Percentiles rank a stretch among this genome's conserved stretches.
Evolutionary conservation across 1,140 invertebrate species (phyloP).

Genomic region (Streblospio benedicti): DNA sequence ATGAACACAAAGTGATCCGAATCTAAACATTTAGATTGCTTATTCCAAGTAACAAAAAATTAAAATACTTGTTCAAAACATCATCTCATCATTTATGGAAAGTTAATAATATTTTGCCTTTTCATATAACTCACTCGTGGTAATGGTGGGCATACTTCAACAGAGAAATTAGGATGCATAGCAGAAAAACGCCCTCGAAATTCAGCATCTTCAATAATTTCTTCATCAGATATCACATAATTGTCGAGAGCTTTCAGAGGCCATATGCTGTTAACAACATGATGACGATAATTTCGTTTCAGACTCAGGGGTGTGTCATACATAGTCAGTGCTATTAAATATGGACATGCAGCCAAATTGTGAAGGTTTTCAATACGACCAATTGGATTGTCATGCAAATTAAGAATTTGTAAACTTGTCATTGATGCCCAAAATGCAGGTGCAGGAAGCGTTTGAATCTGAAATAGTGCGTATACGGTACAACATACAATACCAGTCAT

Average conservation of each 20-base stretch:
- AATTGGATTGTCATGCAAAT: conserved; percentile 46
- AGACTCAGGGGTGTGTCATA: conserved; percentile 43
- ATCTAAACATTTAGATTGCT: no score
- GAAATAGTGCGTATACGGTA: no score
- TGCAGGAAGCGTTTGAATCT: conserved; percentile 37
- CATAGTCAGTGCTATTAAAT: conserved; percentile 33
- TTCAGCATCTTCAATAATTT: conserved; percentile 46
- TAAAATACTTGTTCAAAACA: no score
- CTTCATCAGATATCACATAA: conserved; percentile 44
- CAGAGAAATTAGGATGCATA: no score
- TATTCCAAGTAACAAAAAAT: no score
- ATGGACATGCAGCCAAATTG: conserved; percentile 30
- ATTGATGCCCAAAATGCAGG: conserved; percentile 38
- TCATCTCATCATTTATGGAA: no score
- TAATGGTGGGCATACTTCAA: no score
- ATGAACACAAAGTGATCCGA: no score
- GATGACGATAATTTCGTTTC: conserved; percentile 29
- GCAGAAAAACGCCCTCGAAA: conserved; percentile 33
- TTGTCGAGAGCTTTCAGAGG: conserved; percentile 40
- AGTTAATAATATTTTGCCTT: no score
- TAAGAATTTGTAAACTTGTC: conserved; percentile 32
- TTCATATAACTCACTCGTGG: no score
- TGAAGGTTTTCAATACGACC: conserved; percentile 39
- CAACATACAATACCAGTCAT: neutral
- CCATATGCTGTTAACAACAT: conserved; percentile 43